Base-by-base conservation (phyloP, 1,140 invertebrate genomes). In the Brachystomella parvula region DNA sequence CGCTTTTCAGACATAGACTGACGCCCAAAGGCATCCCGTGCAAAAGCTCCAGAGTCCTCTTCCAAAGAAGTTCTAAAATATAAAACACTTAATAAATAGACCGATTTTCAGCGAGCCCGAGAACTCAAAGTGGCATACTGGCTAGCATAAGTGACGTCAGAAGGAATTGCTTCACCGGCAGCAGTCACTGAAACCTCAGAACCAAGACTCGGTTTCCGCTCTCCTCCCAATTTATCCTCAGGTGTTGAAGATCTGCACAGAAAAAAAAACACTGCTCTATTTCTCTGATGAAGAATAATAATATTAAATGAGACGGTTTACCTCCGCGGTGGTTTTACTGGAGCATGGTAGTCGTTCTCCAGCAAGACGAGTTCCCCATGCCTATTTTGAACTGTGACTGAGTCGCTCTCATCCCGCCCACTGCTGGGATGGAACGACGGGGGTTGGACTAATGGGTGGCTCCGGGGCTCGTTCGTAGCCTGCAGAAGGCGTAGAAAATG, bases 1-100 rank as follows among this genome's bases (percentile, higher is more conserved):
- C 94, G 81, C 77, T 97, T 97, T 79, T 98, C 95, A 0, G 93
- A 96, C 88, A 98, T 97, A 77, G 92, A 96, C 78, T 96, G 92
- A 29, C 94, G 81, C 0, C 94, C 94, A 69, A 97, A 85, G 9
- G 92, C 94, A 79, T 97, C 94, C 39, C 95, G 81, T 28, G 86
- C 85, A 76, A 91, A 91, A 58, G 85, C 84, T 73, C 84, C 84
- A 33, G 82, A 79, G 0, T 88, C 88, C 71, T 88, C 88, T 71
- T 88, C 87, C 61, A 89, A 75, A 3, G 89, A 90, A 58, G 89
- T 81, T 75, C 81, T 82, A 67, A n/a, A 76, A 73, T 71, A 21
- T 19, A 32, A 32, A 60, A 39, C 29, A 31, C n/a, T 15, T 3
- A 19, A 30, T 15, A 64, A 59, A 62, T 65, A 35, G n/a, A 21